phyloP scores from a whole-genome alignment of 2,113 vertebrate species.

The Otocyon megalotis region DNA sequence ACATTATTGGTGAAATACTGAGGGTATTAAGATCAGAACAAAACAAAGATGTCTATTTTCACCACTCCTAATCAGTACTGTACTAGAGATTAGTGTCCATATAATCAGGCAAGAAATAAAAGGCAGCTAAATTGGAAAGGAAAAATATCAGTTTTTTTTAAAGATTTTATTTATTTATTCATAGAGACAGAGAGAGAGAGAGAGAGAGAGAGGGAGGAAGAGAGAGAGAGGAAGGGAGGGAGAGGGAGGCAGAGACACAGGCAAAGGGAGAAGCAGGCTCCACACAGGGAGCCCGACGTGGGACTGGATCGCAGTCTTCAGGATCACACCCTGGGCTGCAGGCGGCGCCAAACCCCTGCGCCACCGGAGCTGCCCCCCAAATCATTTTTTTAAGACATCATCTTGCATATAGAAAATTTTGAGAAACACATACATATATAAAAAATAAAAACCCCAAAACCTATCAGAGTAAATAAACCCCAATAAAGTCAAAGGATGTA shows the following conservation, averaged over 20 bases:
- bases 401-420: neutral
- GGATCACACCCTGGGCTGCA: too few species aligned
- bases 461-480: neutral
- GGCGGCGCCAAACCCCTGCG: too few species aligned
- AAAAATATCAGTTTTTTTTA: neutral
- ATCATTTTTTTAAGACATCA: neutral
- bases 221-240: too few species aligned
- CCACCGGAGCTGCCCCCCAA: too few species aligned
- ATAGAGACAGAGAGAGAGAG: too few species aligned
- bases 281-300: too few species aligned
- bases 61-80: neutral
- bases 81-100: neutral
- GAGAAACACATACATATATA: neutral
- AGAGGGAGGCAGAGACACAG: too few species aligned
- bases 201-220: too few species aligned
- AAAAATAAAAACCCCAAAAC: neutral
- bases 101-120: neutral
- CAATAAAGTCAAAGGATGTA: neutral
- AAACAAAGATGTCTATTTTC: neutral
- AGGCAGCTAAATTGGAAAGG: neutral
- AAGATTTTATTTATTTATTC: too few species aligned
- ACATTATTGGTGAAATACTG: neutral
- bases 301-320: too few species aligned
- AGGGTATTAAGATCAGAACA: neutral
- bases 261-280: too few species aligned